Base-by-base conservation (phyloP, 2,113 vertebrate species). In the Calypte anna region DNA sequence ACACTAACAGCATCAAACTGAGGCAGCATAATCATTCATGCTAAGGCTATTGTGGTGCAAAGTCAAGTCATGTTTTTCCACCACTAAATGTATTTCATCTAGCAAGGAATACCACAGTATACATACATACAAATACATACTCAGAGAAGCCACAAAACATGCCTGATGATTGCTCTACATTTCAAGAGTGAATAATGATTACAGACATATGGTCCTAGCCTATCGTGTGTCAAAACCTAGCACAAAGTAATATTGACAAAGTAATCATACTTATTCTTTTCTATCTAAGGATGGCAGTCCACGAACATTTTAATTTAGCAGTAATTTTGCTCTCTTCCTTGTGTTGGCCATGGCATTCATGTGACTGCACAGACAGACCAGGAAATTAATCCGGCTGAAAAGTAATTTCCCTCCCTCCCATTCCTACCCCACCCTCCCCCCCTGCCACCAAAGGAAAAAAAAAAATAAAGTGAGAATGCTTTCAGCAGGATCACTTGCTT, bases 351-450 rank as follows among this genome's bases (percentile, higher is more conserved):
- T 75, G 80, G 76, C 73, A 83, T 95, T 93, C 94, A 94, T 59
- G 31, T 53, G 82, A 92, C 77, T 79, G 77, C 82, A 84, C 53
- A 57, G 76, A 80, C 61, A 93, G 84, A 72, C 38, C 94, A 93
- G 86, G 80, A 95, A 96, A 95, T 94, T 92, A 91, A 94, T 94
- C 55, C 55, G 43, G 63, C 72, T 88, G 79, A 79, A 80, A 87
- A 93, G 67, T 77, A 94, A 91, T 90, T 94, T 91, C 82, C 63
- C 70, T 83, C 25, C 73, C 44, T 85, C 27, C 67, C n/a, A 51
- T 72, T 69, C 36, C 68, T 22, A 81, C 30, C 1, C 13, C 13
- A 31, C 43, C 4, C 30, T 11, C 7, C 43, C 33, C 36, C 7
- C 11, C 40, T 38, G 40, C 40, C 40, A 40, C 40, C 19, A 14